phyloP scores from a whole-genome alignment of 2,888 invertebrate genomes.

The Proisotoma minuta region DNA sequence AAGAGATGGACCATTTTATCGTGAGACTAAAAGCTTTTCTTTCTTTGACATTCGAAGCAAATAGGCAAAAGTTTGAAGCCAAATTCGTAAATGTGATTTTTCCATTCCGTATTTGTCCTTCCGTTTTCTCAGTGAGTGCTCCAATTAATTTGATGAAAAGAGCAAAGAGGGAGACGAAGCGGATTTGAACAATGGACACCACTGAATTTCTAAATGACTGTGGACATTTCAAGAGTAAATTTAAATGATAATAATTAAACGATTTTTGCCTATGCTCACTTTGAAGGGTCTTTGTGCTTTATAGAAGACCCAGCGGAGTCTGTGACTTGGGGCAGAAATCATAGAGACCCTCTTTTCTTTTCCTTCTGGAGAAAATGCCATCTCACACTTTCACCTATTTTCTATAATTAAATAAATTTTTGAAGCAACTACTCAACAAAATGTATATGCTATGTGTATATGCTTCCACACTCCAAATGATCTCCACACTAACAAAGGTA shows the following conservation, averaged over 20 bases:
- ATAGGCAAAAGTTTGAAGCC: constrained; percentile 31
- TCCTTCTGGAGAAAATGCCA: too few relatives aligned
- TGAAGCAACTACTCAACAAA: too few relatives aligned
- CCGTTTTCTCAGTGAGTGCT: constrained; percentile 28
- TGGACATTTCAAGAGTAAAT: not conserved
- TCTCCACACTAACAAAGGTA: too few relatives aligned
- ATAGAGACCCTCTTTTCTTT: not conserved
- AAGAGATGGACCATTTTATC: too few relatives aligned
- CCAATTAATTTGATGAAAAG: not conserved
- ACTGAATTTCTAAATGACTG: constrained; percentile 25
- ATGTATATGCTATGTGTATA: too few relatives aligned
- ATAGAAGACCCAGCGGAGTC: constrained; percentile 2
- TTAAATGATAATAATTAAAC: not conserved
- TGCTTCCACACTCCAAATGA: too few relatives aligned
- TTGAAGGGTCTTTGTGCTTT: not conserved
- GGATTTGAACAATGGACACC: constrained; percentile 30
- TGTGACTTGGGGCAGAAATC: not conserved
- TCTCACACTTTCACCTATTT: too few relatives aligned
- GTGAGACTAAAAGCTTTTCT: too few relatives aligned
- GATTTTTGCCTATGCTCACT: not conserved
- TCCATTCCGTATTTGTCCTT: constrained; percentile 31
- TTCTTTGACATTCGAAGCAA: too few relatives aligned
- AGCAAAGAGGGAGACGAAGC: not conserved
- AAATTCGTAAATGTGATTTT: constrained; percentile 39
- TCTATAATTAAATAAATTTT: too few relatives aligned